phyloP scores from a whole-genome alignment of 2,797 vertebrate genomes.

The Gymnoscopelus microlampas region DNA sequence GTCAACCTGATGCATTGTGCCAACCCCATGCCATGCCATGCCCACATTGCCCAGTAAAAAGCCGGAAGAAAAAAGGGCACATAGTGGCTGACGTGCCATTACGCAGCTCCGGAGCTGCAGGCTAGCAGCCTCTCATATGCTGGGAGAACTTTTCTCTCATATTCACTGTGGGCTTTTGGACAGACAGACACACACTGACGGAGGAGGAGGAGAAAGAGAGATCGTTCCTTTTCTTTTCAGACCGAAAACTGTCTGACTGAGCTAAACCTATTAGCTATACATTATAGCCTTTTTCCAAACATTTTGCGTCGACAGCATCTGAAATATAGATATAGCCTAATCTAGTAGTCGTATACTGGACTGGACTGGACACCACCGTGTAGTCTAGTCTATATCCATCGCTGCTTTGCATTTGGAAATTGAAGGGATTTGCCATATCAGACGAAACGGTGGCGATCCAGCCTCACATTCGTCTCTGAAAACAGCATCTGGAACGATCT shows the following conservation, averaged over 20 bases:
- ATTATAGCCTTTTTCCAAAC: neutral
- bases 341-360: no score
- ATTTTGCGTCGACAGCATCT: slow-evolving; percentile 11
- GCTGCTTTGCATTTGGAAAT: no score
- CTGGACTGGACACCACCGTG: no score
- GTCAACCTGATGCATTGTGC: neutral
- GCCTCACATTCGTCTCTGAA: no score
- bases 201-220: slow-evolving; percentile 24
- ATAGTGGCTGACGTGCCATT: slow-evolving; percentile 74
- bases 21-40: slow-evolving; percentile 32
- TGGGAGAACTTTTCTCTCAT: slow-evolving; percentile 60
- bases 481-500: no score
- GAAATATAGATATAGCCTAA: neutral
- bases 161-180: slow-evolving; percentile 52
- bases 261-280: slow-evolving; percentile 19
- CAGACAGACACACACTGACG: slow-evolving; percentile 25
- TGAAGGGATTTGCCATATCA: no score
- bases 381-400: no score
- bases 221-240: slow-evolving; percentile 25
- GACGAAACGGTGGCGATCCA: no score
- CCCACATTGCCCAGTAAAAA: slow-evolving; percentile 26
- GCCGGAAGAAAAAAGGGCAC: slow-evolving; percentile 69
- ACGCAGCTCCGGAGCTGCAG: slow-evolving; percentile 66
- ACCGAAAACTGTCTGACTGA: slow-evolving; percentile 21
- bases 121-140: slow-evolving; percentile 55